phyloP scores from a whole-genome alignment of 2,797 vertebrate species.

The Alosa sapidissima region DNA sequence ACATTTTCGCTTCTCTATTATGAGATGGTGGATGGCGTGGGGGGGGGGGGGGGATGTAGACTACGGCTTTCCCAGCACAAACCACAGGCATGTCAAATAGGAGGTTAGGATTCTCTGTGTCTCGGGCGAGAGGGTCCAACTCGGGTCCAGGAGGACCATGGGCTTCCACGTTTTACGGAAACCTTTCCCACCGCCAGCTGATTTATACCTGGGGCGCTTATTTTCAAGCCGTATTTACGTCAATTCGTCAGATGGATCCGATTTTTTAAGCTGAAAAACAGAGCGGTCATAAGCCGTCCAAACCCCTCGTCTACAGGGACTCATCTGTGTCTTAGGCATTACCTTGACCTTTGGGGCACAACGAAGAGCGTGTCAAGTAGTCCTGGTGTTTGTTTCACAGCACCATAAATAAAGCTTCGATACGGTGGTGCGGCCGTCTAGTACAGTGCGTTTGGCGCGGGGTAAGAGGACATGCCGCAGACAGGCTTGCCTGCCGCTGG shows the following conservation, averaged over 20 bases:
- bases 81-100: constrained; percentile 79
- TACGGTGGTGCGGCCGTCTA: not conserved
- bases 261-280: constrained; percentile 50
- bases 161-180: constrained; percentile 64
- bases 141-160: constrained; percentile 62
- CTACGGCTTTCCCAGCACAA: constrained; percentile 71
- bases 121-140: constrained; percentile 68
- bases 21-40: constrained; percentile 47
- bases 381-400: not conserved
- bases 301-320: constrained; percentile 19
- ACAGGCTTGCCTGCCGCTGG: not conserved
- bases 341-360: constrained; percentile 13
- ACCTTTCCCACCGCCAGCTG: constrained; percentile 64
- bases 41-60: constrained; percentile 36
- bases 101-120: constrained; percentile 70
- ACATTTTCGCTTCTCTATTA: constrained; percentile 58
- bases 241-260: constrained; percentile 41
- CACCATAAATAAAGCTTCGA: constrained; percentile 17
- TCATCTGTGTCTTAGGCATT: constrained; percentile 17
- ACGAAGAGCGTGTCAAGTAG: not conserved
- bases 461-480: not conserved
- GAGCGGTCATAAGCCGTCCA: constrained; percentile 41
- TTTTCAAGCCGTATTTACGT: constrained; percentile 47
- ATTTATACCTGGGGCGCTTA: constrained; percentile 60
- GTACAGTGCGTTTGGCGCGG: not conserved